Base-by-base conservation (phyloP, 1,140 invertebrate genomes). In the Monomorium pharaonis region DNA sequence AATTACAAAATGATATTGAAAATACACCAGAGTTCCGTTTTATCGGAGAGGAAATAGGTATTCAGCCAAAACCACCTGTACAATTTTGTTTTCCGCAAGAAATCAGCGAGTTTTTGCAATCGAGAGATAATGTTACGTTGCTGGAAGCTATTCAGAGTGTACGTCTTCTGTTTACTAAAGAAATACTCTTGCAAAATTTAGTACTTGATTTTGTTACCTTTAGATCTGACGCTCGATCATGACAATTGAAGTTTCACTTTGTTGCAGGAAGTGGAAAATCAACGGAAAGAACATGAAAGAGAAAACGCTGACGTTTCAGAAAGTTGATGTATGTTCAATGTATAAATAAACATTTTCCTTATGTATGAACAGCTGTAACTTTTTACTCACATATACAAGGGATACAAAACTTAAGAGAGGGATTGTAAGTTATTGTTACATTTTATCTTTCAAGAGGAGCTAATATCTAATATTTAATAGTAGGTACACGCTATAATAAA, bases 21-120 rank as follows among this genome's bases (percentile, higher is more conserved):
- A 88, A 93, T 4, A 84, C 84, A 16, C 93, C 95, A 12, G 95
- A 96, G 86, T 96, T 96, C 84, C 93, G 96, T 70, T 96, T 94
- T 86, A 95, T 96, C 37, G 93, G 91, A 1, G 94, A 95, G 84
- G 94, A 95, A 56, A 93, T 95, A 86, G 95, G 95, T 27, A 95
- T 96, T 80, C 95, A 96, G 90, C 95, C 95, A 21, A 94, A 93
- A 81, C 72, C 89, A 14, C 78, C 87, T 9, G 92, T 92, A 77
- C 93, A 95, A 37, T 94, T 95, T 91, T 95, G 95, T 47, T 75
- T 95, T 30, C 95, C 95, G 3, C 89, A 88, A 81, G 95, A 96
- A 88, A 93, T 96, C n/a, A 94, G 95, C 81, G 95, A 96, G 83
- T 94, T 95, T 88, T 95, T 95, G 63, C 92, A 93, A 65, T 87